These are phyloP conservation scores for Setophaga petechia DNA, from an alignment of 2,113 vertebrate genomes.

Conservation along the genomic window DNA sequence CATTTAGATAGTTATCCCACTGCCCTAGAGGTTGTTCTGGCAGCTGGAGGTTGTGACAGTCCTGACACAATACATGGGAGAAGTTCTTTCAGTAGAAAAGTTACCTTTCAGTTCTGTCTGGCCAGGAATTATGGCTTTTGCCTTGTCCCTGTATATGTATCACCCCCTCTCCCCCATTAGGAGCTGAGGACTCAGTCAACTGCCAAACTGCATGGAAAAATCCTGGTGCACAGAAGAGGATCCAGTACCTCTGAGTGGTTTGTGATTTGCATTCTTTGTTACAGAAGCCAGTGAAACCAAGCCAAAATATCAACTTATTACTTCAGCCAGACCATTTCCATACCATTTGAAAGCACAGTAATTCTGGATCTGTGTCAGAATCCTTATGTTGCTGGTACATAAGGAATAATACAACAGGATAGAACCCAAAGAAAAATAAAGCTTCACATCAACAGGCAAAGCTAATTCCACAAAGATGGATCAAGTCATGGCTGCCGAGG, in stretches of 20 bases:
- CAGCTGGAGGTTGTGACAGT: conserved; percentile 2
- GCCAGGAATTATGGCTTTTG: background rate
- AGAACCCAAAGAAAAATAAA: background rate
- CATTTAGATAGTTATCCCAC: background rate
- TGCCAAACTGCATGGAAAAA: background rate
- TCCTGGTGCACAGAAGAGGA: background rate
- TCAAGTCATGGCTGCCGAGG: background rate
- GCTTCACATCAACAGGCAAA: background rate
- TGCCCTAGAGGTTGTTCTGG: background rate
- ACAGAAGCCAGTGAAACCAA: background rate
- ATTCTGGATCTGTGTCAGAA: background rate
- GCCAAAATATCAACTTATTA: background rate
- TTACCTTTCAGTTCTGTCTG: background rate
- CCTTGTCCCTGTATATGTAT: background rate
- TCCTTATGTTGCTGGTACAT: background rate
- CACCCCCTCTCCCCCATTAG: background rate
- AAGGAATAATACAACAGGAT: background rate
- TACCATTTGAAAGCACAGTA: background rate
- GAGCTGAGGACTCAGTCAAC: background rate
- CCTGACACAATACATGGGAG: background rate
- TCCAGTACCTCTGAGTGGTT: background rate
- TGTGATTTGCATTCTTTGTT: background rate
- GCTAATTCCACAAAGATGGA: background rate
- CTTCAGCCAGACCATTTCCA: background rate
- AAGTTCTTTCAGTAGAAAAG: background rate